These are phyloP conservation scores for Planococcus citri DNA, from an alignment of 1,140 invertebrate genomes.

Conservation along the genomic window DNA sequence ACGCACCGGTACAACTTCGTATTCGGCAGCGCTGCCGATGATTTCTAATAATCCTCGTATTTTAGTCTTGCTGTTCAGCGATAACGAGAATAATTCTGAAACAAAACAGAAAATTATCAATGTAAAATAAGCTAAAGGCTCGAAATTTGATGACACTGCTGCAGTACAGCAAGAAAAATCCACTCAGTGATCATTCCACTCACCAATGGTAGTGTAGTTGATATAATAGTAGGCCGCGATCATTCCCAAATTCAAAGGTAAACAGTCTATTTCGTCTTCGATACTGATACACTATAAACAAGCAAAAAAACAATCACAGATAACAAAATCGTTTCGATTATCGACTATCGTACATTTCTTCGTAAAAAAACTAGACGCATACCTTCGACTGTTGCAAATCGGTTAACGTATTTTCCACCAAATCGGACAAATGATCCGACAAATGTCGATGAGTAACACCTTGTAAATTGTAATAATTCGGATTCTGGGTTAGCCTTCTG, in stretches of 20 bases:
- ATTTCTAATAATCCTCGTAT: slow-evolving; percentile 94
- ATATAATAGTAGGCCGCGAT: slow-evolving; percentile 99
- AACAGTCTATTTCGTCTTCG: slow-evolving; percentile 95
- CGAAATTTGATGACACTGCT: too few relatives aligned
- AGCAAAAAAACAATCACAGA: slow-evolving; percentile 9
- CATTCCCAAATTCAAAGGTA: slow-evolving; percentile 96
- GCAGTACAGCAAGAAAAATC: too few relatives aligned
- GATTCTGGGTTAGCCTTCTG: slow-evolving; percentile 92
- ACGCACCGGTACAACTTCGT: slow-evolving; percentile 83
- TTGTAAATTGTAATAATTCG: slow-evolving; percentile 98
- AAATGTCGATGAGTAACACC: slow-evolving; percentile 92
- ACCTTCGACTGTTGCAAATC: slow-evolving; percentile 92
- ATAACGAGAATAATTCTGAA: slow-evolving; percentile 89
- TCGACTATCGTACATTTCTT: neutral
- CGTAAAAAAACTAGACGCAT: too few relatives aligned
- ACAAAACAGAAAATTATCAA: neutral
- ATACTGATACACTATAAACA: slow-evolving; percentile 72
- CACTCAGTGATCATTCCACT: too few relatives aligned
- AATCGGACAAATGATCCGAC: slow-evolving; percentile 94
- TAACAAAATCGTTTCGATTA: neutral
- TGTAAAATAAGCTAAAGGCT: too few relatives aligned
- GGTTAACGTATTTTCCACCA: slow-evolving; percentile 90
- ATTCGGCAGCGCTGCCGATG: slow-evolving; percentile 94
- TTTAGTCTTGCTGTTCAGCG: slow-evolving; percentile 94
- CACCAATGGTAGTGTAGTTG: slow-evolving; percentile 96